phyloP scores from a whole-genome alignment of 2,797 vertebrate species.

The Sphenopsis melanotis region DNA sequence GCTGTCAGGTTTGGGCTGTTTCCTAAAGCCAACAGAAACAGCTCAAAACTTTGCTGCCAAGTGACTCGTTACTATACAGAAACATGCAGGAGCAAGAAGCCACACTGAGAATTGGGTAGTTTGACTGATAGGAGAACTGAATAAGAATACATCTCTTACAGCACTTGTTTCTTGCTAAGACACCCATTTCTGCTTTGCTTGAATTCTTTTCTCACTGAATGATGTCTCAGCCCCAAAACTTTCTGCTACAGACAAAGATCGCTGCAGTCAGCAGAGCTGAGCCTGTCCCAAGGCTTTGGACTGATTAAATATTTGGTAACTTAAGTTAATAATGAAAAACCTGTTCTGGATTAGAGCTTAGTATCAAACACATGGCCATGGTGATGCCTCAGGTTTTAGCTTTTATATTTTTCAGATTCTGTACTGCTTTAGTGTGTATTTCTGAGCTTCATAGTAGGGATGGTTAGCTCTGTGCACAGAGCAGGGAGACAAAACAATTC shows the following conservation, averaged over 20 bases:
- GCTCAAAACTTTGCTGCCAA: background rate
- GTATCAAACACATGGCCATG: background rate
- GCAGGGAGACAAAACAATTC: background rate
- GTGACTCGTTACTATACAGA: background rate
- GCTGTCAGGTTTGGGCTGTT: background rate
- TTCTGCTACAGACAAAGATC: background rate
- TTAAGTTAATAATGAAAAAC: background rate
- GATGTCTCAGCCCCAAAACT: background rate
- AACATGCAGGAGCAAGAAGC: background rate
- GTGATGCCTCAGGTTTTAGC: background rate
- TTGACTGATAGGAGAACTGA: background rate
- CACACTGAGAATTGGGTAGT: background rate
- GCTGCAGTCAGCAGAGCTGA: background rate
- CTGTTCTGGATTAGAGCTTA: background rate
- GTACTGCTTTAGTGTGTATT: rapidly evolving
- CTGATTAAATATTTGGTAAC: background rate
- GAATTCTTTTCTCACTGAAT: background rate
- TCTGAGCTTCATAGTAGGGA: background rate
- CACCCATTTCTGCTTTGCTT: background rate
- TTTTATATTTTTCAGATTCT: background rate
- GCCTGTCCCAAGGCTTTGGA: background rate
- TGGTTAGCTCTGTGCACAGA: background rate
- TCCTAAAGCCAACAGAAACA: background rate
- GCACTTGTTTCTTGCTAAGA: background rate
- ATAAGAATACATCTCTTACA: background rate